These are phyloP conservation scores for Brotula barbata DNA, from an alignment of 2,797 vertebrate species.

Conservation along the genomic window DNA sequence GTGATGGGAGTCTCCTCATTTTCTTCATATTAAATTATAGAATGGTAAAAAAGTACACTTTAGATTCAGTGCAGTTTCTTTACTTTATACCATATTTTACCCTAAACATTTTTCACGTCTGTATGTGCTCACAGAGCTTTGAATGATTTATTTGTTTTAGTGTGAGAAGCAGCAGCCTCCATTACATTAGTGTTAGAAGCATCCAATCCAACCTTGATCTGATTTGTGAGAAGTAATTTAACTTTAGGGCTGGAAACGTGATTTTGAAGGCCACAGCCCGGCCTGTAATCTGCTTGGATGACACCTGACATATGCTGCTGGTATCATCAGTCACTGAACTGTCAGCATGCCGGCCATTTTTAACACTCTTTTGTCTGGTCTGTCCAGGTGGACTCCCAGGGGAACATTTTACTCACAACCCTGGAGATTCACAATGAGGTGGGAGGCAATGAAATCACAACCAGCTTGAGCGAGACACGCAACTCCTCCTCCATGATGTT, in stretches of 20 bases:
- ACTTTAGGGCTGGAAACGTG: conserved; percentile 51
- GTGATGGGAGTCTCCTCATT: conserved; percentile 48
- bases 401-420: conserved; percentile 94
- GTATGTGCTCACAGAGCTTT: neutral
- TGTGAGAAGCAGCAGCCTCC: conserved; percentile 33
- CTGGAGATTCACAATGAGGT: conserved; percentile 98
- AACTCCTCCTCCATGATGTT: conserved; percentile 93
- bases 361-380: conserved; percentile 45
- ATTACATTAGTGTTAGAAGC: conserved; percentile 34
- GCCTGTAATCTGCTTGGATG: conserved; percentile 39
- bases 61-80: neutral
- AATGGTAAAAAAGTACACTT: neutral
- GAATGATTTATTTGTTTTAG: conserved; percentile 56
- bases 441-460: conserved; percentile 87
- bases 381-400: conserved; percentile 91
- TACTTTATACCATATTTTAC: neutral
- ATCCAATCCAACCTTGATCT: conserved; percentile 57
- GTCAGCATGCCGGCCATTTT: conserved; percentile 29
- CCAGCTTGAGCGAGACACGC: conserved; percentile 83
- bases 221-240: conserved; percentile 65
- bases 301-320: conserved; percentile 20
- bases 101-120: neutral
- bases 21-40: no score
- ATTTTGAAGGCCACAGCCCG: conserved; percentile 49
- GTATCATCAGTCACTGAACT: conserved; percentile 51